phyloP scores from a whole-genome alignment of 2,113 vertebrate genomes.

The Pseudopipra pipra region DNA sequence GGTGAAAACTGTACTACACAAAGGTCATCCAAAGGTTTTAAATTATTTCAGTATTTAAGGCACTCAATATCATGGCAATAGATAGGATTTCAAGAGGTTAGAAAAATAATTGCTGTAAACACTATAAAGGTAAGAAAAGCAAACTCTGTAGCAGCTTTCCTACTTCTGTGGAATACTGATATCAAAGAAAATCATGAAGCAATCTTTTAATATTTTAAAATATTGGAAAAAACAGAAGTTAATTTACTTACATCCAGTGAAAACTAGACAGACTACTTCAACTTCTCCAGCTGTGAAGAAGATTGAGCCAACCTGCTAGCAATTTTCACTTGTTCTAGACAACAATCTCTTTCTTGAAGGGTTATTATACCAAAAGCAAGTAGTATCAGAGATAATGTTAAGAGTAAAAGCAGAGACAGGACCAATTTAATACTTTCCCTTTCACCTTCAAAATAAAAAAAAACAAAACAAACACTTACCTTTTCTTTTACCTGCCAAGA shows the following conservation, averaged over 20 bases:
- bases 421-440: not conserved
- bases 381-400: not conserved
- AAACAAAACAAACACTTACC: slow-evolving; percentile 75
- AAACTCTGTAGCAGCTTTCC: not conserved
- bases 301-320: not conserved
- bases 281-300: not conserved
- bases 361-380: not conserved
- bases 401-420: not conserved
- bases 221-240: not conserved
- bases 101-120: not conserved
- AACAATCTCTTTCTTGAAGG: not conserved
- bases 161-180: not conserved
- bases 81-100: not conserved
- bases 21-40: not conserved
- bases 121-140: not conserved
- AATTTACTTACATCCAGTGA: not conserved
- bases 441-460: not conserved
- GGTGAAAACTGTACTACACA: not conserved
- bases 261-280: not conserved
- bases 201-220: not conserved
- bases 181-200: not conserved
- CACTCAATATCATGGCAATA: not conserved
- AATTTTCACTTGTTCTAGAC: not conserved
- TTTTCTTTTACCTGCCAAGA: slow-evolving; percentile 95
- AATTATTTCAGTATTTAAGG: not conserved